Evolutionary conservation across 35 echinoderm and acorn worm genomes (phyloP).

Genomic region (Ptychodera flava): DNA sequence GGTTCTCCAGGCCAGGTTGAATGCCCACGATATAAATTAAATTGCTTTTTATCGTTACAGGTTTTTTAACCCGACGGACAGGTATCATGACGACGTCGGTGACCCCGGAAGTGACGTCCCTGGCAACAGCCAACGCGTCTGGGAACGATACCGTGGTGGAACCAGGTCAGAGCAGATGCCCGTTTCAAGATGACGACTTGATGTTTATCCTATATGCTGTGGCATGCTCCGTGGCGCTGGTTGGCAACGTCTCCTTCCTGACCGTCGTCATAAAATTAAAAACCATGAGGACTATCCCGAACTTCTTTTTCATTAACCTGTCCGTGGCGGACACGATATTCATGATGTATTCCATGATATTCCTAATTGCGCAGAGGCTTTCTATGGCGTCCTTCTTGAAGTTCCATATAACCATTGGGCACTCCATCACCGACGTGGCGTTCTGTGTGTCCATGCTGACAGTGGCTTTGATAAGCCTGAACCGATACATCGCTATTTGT

Average conservation of each 20-base stretch:
- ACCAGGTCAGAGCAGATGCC: neutral
- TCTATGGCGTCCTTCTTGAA: neutral
- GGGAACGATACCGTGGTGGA: neutral
- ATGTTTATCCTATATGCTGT: neutral
- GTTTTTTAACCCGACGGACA: too few relatives aligned
- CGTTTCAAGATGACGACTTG: neutral
- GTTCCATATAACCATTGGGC: neutral
- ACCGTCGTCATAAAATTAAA: neutral
- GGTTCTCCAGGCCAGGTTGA: too few relatives aligned
- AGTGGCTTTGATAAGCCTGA: neutral
- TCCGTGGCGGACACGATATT: neutral
- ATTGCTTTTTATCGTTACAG: too few relatives aligned
- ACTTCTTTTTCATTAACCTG: neutral
- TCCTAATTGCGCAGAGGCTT: neutral
- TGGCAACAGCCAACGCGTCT: neutral
- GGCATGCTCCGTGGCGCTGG: neutral
- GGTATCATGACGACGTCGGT: neutral
- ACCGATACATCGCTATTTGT: neutral
- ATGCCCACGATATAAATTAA: too few relatives aligned
- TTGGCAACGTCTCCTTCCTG: neutral
- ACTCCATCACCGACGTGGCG: neutral
- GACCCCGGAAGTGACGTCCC: neutral
- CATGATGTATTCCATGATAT: neutral
- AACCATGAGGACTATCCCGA: neutral
- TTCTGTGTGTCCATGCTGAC: neutral